phyloP scores from a whole-genome alignment of 1,140 invertebrate species.

The Drosophila repleta region DNA sequence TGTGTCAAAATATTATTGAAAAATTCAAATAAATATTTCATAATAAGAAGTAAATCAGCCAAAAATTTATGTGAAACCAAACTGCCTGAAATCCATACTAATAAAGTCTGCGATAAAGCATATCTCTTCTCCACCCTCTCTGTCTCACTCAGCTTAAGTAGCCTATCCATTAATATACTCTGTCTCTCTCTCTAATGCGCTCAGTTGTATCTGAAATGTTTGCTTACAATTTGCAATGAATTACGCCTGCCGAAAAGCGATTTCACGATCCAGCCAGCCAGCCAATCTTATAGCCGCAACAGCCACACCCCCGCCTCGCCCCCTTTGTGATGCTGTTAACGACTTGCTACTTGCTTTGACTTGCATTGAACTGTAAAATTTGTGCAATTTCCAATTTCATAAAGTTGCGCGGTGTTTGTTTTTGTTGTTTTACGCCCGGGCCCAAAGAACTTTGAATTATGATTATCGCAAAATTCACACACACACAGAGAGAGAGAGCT shows the following conservation, averaged over 20 bases:
- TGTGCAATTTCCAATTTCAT: constrained; percentile 80
- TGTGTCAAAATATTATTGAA: too few species aligned
- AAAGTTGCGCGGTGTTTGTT: constrained; percentile 73
- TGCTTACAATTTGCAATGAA: constrained; percentile 60
- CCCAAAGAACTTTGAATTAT: constrained; percentile 74
- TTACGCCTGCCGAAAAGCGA: constrained; percentile 36
- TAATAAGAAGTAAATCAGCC: too few species aligned
- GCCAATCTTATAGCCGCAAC: constrained; percentile 16
- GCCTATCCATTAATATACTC: constrained; percentile 6
- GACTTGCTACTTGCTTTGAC: constrained; percentile 29
- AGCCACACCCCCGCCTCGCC: neutral
- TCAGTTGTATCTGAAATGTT: constrained; percentile 58
- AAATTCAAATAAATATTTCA: too few species aligned
- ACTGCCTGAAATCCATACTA: constrained; percentile 23
- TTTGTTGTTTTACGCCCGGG: constrained; percentile 44
- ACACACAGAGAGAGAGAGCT: neutral
- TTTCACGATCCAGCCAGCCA: constrained; percentile 22
- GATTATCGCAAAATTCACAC: constrained; percentile 66
- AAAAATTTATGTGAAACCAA: neutral
- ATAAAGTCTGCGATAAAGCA: constrained; percentile 26
- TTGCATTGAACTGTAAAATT: constrained; percentile 77
- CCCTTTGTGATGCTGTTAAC: neutral
- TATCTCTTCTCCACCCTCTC: neutral
- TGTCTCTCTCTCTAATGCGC: constrained; percentile 11
- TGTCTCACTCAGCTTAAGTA: neutral